A percentile compares a stretch with the other conserved stretches of the same genome.
These are phyloP conservation scores for Rhizoglyphus robini DNA, from an alignment of 1,140 invertebrate species.

Conservation along the genomic window DNA sequence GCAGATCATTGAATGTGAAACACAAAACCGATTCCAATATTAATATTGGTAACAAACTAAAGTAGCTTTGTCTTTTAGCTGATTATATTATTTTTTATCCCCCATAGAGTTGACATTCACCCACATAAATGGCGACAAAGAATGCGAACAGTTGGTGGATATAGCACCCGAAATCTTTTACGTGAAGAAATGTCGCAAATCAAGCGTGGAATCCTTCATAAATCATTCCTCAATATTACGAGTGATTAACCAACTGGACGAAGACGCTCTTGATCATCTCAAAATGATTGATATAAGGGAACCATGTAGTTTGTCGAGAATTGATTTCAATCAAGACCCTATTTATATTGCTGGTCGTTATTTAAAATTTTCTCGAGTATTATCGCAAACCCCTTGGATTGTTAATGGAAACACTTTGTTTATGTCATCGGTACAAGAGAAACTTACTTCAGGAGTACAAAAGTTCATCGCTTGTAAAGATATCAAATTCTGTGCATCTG, in stretches of 20 bases:
- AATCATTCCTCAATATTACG: conserved; percentile 11
- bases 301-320: not conserved
- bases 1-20: not conserved
- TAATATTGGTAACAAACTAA: not conserved
- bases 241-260: not conserved
- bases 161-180: conserved; percentile 4
- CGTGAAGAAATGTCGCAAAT: conserved; percentile 15
- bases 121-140: not conserved
- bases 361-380: conserved; percentile 64
- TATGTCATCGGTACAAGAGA: conserved; percentile 76
- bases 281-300: not conserved
- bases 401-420: conserved; percentile 59
- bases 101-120: not conserved
- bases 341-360: conserved; percentile 51
- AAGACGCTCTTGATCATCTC: not conserved
- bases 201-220: conserved; percentile 5
- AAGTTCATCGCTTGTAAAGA: conserved; percentile 41
- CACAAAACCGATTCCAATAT: not conserved
- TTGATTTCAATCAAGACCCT: conserved; percentile 12
- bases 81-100: not conserved
- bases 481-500: conserved; percentile 69
- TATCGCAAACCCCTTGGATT: conserved; percentile 90
- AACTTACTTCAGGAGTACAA: conserved; percentile 50
- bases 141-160: conserved; percentile 6
- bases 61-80: conserved; percentile 4